Evolutionary conservation across 1,140 invertebrate genomes (phyloP), one percentile per base, ranked within the genome.

Genomic region (Pachyrhynchus sulphureomaculatus): DNA sequence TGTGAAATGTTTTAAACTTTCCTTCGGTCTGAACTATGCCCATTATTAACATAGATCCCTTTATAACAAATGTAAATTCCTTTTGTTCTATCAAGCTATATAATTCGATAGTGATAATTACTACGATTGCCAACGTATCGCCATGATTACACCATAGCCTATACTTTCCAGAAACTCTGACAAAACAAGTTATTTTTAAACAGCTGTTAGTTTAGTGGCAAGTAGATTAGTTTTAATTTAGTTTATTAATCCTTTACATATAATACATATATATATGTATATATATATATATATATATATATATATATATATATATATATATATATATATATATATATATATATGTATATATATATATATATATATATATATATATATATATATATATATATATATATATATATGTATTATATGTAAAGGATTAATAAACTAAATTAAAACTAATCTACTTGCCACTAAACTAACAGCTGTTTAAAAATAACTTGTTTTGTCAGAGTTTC

Each of bases 21-120:
- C n/a, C n/a, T 49, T 58, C 53, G 39, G 26, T 56, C 53, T 29
- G 45, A 56, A 45, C 53, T 48, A 58, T 44, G 36, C 44, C 37
- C 56, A 51, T 59, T 59, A 59, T 59, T 59, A 59, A 59, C 51
- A 51, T 24, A 42, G 47, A 51, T 59, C 47, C 56, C 45, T 59
- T 59, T 51, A 59, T 51, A 51, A 59, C 51, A 59, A 59, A 59
- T 59, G 56, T 47, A 59, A 59, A 59, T 59, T 59, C 45, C 55
- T 3, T 8, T 18, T 17, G 42, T 42, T 34, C 45, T 37, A 32
- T 58, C 37, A 58, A 58, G 48, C 55, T 48, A 58, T 48, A 48
- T 39, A 42, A 49, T 39, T 33, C 44, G 44, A 21, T 20, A 48
- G 48, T 23, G 55, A n/a, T 20, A 37, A 37, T 12, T 42, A 58